These are phyloP conservation scores for Vulpes lagopus DNA, from an alignment of 2,113 vertebrate genomes.

Conservation along the genomic window DNA sequence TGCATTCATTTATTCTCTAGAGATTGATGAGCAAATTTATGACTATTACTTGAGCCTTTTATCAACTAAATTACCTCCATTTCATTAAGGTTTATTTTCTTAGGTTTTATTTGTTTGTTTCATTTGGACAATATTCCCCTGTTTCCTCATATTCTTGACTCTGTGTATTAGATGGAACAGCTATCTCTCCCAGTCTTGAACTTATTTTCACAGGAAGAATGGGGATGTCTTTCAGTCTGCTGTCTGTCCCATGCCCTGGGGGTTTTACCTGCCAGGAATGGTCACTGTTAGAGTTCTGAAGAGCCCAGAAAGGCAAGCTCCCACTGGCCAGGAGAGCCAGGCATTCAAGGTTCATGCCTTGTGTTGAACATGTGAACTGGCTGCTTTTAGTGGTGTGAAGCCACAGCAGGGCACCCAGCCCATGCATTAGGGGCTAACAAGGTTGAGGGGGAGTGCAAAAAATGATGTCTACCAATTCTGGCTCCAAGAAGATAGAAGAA, in stretches of 20 bases:
- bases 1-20: neutral
- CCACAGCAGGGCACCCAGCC: neutral
- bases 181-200: neutral
- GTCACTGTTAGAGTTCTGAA: neutral
- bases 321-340: neutral
- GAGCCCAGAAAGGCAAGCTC: neutral
- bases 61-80: neutral
- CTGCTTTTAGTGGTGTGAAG: neutral
- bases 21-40: neutral
- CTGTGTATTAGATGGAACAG: neutral
- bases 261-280: neutral
- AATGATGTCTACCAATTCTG: too few relatives aligned
- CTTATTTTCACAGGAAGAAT: neutral
- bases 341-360: neutral
- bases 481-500: neutral
- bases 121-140: neutral
- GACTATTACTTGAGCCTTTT: neutral
- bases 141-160: neutral
- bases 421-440: neutral
- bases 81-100: neutral
- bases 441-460: neutral
- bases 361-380: neutral
- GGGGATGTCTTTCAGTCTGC: neutral
- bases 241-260: neutral
- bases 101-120: neutral